Evolutionary conservation across 2,888 invertebrate genomes (phyloP).

Genomic region (Amiota communis): DNA sequence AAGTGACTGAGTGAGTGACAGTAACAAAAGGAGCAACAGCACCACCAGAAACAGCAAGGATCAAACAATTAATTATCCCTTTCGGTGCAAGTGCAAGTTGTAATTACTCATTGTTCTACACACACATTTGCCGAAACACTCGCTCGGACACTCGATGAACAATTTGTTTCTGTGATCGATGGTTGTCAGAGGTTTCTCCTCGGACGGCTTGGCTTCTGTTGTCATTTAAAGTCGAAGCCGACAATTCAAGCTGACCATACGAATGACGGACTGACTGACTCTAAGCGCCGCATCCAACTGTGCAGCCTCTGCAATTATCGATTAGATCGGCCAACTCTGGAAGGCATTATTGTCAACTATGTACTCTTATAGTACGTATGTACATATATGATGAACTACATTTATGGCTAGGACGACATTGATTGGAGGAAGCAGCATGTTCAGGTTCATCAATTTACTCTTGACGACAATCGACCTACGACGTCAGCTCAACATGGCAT

Average conservation of each 20-base stretch:
- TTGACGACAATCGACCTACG: background rate
- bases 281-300: background rate
- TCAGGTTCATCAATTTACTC: background rate
- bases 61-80: conserved; percentile 59
- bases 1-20: background rate
- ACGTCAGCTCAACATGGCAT: background rate
- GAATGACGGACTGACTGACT: background rate
- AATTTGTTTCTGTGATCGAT: conserved; percentile 14
- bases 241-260: too few species aligned
- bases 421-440: background rate
- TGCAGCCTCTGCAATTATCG: conserved; percentile 4
- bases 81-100: conserved; percentile 55
- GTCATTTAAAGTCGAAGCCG: background rate
- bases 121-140: too few species aligned
- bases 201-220: background rate
- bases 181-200: conserved; percentile 1
- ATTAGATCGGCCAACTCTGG: background rate
- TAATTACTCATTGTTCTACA: conserved; percentile 47
- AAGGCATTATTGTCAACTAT: too few species aligned
- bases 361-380: too few species aligned
- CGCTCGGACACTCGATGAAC: too few species aligned
- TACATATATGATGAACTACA: too few species aligned
- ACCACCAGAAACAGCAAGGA: conserved; percentile 49
- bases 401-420: background rate
- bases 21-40: conserved; percentile 48